Percentiles rank a stretch among this genome's conserved stretches.
phyloP scores from a whole-genome alignment of 2,797 vertebrate species.

The Gallinago stenura region DNA sequence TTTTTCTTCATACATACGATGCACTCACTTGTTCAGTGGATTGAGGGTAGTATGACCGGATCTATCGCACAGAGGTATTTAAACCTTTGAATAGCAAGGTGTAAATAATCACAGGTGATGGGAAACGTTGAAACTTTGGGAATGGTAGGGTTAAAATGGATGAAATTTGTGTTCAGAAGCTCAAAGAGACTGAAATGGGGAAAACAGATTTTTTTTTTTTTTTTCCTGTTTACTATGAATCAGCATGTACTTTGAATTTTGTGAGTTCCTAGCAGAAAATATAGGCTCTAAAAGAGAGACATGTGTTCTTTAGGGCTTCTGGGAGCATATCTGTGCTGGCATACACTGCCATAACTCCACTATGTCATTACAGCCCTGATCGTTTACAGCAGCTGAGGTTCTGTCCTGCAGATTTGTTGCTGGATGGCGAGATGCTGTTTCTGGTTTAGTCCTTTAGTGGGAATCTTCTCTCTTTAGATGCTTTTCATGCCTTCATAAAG shows the following conservation, averaged over 20 bases:
- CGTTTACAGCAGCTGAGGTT: neutral
- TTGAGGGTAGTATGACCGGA: neutral
- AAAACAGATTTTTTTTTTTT: neutral
- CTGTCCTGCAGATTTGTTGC: neutral
- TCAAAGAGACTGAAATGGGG: neutral
- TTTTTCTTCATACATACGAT: neutral
- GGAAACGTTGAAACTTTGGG: neutral
- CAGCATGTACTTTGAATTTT: neutral
- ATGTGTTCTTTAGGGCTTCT: neutral
- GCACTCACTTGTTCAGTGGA: neutral
- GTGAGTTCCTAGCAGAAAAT: neutral
- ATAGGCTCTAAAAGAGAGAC: neutral
- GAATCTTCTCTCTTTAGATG: neutral
- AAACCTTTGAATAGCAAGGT: neutral
- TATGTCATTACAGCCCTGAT: neutral
- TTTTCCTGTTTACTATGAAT: neutral
- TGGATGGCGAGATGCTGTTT: neutral
- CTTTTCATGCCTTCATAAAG: neutral
- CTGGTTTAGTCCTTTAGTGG: neutral
- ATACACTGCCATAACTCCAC: neutral
- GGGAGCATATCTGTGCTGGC: neutral
- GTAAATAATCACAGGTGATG: neutral
- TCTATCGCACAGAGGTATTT: neutral
- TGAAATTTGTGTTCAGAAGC: neutral
- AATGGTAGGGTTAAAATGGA: neutral